These are phyloP conservation scores for Falco rusticolus DNA, from an alignment of 2,797 vertebrate species.

Conservation along the genomic window DNA sequence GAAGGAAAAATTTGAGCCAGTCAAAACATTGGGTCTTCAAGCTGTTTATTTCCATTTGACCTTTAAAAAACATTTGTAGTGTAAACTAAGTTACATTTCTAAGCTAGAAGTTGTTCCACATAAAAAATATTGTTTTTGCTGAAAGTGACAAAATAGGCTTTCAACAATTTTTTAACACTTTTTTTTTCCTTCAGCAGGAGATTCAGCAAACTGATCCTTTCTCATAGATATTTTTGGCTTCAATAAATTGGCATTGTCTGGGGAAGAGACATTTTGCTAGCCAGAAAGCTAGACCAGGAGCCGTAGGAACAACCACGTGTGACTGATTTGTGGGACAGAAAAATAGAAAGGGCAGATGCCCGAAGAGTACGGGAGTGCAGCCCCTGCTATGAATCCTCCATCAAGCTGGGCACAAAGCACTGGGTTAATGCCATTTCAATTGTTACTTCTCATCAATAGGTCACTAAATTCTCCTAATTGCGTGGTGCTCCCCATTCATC, in stretches of 20 bases:
- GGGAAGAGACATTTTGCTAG: background rate
- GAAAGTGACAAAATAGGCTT: slow-evolving; percentile 21
- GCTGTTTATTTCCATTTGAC: slow-evolving; percentile 50
- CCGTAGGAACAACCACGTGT: fast-evolving
- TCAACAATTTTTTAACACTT: background rate
- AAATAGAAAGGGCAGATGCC: background rate
- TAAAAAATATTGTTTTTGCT: background rate
- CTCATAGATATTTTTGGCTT: background rate
- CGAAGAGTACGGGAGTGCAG: fast-evolving
- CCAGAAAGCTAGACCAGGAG: background rate
- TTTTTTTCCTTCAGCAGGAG: background rate
- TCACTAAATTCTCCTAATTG: background rate
- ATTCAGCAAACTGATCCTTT: background rate
- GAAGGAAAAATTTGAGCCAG: background rate
- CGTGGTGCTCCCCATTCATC: background rate
- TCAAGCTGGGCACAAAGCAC: background rate
- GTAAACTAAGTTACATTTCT: slow-evolving; percentile 17
- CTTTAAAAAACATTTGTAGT: slow-evolving; percentile 23
- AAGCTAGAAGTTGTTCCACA: background rate
- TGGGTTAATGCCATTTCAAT: background rate
- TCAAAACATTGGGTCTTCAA: slow-evolving; percentile 6
- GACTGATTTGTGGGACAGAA: background rate
- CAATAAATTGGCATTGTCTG: background rate
- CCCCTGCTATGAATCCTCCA: background rate
- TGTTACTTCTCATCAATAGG: background rate